These are phyloP conservation scores for Mylabris phalerata DNA, from an alignment of 1,140 invertebrate species.

Conservation along the genomic window DNA sequence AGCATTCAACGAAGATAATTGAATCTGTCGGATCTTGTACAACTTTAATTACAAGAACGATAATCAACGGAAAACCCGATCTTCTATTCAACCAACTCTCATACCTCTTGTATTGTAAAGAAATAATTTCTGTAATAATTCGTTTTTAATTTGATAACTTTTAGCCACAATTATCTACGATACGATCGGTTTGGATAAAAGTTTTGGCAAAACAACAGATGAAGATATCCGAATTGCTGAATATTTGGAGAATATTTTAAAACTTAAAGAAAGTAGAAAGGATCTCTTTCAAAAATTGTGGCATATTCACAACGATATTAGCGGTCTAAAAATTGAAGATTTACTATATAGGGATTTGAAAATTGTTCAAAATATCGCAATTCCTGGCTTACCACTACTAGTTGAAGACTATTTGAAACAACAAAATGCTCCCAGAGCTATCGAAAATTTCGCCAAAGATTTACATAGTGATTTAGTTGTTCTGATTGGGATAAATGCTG, in stretches of 20 bases:
- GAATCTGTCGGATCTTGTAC: conserved; percentile 66
- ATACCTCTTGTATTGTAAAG: conserved; percentile 44
- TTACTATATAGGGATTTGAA: conserved; percentile 47
- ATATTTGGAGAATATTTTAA: conserved; percentile 43
- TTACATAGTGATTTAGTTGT: conserved; percentile 37
- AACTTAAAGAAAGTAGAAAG: conserved; percentile 35
- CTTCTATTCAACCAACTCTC: conserved; percentile 27
- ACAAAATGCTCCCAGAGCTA: conserved; percentile 37
- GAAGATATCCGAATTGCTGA: conserved; percentile 52
- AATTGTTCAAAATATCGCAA: conserved; percentile 38
- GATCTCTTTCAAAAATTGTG: conserved; percentile 37
- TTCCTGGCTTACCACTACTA: conserved; percentile 47
- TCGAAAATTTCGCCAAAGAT: conserved; percentile 45
- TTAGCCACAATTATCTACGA: conserved; percentile 69
- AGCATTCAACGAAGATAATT: conserved; percentile 42
- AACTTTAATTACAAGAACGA: conserved; percentile 50
- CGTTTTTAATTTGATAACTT: conserved; percentile 18
- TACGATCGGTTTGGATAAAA: conserved; percentile 58
- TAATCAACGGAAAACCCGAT: conserved; percentile 25
- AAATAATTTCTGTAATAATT: background rate
- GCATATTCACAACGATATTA: conserved; percentile 41
- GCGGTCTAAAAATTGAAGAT: conserved; percentile 40
- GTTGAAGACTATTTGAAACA: conserved; percentile 48
- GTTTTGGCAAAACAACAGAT: conserved; percentile 53
- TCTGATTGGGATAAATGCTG: conserved; percentile 49